Conservation (phyloP, 37 sponge, comb jelly and placozoan species). For the Spongilla lacustris region DNA sequence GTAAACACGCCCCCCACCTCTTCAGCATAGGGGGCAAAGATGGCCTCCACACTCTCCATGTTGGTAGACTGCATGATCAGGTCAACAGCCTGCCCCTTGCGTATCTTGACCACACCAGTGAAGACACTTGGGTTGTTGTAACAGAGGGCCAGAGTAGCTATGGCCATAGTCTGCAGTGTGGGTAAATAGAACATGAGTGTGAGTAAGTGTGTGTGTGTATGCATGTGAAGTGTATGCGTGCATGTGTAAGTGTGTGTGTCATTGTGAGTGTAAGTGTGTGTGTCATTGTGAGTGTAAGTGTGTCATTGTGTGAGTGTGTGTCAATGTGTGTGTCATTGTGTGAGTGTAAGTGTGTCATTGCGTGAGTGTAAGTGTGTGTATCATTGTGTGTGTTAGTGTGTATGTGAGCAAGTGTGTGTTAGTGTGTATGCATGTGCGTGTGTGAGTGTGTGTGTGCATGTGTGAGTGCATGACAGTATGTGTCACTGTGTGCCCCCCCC, state of each 20-base stretch:
- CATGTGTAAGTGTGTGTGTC: too few relatives aligned
- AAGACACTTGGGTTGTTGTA: constrained; percentile 90
- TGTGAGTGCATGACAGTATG: too few relatives aligned
- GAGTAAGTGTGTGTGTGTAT: too few relatives aligned
- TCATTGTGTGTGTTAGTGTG: too few relatives aligned
- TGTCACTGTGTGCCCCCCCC: too few relatives aligned
- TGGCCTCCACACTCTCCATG: constrained; percentile 34
- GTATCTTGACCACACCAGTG: constrained; percentile 76
- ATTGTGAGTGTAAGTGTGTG: too few relatives aligned
- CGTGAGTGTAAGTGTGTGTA: too few relatives aligned
- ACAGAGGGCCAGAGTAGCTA: constrained; percentile 84
- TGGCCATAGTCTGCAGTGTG: constrained; percentile 77
- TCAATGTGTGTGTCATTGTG: neutral
- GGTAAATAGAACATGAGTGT: neutral
- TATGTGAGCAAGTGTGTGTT: too few relatives aligned
- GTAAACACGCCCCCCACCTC: constrained; percentile 41
- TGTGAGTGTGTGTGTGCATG: too few relatives aligned
- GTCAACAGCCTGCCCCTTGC: constrained; percentile 77
- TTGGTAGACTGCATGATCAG: constrained; percentile 84
- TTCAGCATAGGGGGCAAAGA: constrained; percentile 30
- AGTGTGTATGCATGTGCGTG: too few relatives aligned
- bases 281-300: neutral
- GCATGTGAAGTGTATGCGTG: too few relatives aligned
- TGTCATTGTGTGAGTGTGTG: neutral
- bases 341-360: neutral